Conservation (phyloP, 2,113 vertebrate genomes). For the Plestiodon gilberti region DNA sequence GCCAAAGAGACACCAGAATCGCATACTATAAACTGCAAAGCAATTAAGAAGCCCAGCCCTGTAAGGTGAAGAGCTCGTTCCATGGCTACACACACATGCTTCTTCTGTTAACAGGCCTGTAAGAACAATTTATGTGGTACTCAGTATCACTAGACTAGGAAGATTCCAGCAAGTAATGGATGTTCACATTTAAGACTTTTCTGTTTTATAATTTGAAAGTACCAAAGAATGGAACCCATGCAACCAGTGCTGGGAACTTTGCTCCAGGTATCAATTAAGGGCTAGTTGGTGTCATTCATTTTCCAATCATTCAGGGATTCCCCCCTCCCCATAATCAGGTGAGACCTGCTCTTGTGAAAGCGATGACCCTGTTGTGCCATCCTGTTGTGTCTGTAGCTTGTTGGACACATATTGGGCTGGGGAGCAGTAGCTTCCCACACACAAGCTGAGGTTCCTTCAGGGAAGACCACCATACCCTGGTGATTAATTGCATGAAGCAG, state of each 20-base stretch:
- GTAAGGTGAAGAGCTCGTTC: background rate
- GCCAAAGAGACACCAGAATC: background rate
- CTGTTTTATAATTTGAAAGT: background rate
- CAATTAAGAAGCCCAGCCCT: background rate
- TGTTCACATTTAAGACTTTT: background rate
- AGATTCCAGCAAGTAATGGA: background rate
- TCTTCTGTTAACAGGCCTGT: background rate
- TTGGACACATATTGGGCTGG: background rate
- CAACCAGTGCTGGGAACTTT: background rate
- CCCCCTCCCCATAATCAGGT: background rate
- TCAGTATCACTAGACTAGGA: fast-evolving
- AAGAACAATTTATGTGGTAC: background rate
- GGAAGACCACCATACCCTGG: background rate
- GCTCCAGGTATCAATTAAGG: fast-evolving
- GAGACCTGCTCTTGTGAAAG: background rate
- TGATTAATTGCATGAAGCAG: background rate
- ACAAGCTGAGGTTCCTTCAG: too few species aligned
- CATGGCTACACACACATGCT: background rate
- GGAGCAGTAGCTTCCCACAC: too few species aligned
- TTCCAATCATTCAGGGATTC: fast-evolving
- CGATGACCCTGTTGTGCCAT: background rate
- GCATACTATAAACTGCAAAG: background rate
- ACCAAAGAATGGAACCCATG: background rate
- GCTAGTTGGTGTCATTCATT: background rate
- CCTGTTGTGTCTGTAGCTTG: background rate